Evolutionary conservation across 2,113 vertebrate genomes (phyloP).

Genomic region (Gallinago jamesoni): DNA sequence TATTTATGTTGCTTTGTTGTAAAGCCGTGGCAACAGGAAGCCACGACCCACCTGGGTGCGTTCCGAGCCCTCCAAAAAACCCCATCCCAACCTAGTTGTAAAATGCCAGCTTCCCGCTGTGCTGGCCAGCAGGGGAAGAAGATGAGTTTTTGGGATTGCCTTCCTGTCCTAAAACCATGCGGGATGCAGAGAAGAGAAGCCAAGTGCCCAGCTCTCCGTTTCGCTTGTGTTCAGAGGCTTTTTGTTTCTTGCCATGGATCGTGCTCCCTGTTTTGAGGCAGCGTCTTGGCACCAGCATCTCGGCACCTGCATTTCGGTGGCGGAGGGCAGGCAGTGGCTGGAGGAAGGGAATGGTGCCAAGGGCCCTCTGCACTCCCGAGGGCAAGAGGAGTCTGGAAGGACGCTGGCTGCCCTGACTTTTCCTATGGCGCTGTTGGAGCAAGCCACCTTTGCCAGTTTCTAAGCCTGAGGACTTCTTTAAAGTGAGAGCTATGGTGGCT

Average conservation of each 20-base stretch:
- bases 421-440: neutral
- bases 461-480: neutral
- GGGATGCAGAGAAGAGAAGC: neutral
- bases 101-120: neutral
- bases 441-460: neutral
- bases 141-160: neutral
- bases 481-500: neutral
- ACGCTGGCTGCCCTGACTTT: neutral
- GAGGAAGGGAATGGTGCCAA: neutral
- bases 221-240: accelerated
- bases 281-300: neutral
- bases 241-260: neutral
- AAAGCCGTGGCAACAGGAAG: constrained; percentile 56
- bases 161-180: neutral
- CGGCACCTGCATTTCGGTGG: neutral
- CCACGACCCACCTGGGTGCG: constrained; percentile 5
- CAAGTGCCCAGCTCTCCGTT: neutral
- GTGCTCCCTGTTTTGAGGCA: neutral
- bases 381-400: neutral
- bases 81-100: neutral
- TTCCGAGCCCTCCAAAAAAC: constrained; percentile 19
- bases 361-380: neutral
- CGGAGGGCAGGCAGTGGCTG: neutral
- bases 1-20: constrained; percentile 55
- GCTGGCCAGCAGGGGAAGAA: neutral